phyloP scores from a whole-genome alignment of 1,140 invertebrate species.

The Ladona fulva region DNA sequence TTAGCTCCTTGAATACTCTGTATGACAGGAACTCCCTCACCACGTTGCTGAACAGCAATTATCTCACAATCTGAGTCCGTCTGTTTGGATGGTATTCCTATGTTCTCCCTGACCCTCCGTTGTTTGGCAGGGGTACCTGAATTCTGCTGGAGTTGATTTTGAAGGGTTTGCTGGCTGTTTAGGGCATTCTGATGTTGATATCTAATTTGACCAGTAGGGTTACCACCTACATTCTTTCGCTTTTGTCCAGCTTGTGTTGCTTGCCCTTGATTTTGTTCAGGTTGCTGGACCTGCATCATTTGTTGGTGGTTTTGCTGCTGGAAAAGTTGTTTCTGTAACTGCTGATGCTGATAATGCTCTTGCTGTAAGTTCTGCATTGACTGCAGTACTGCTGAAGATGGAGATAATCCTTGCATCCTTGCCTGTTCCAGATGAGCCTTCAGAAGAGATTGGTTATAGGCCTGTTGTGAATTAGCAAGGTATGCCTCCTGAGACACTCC shows the following conservation, averaged over 20 bases:
- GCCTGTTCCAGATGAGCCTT: background rate
- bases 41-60: slow-evolving; percentile 61
- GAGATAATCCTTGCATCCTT: background rate
- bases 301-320: slow-evolving; percentile 24
- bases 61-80: slow-evolving; percentile 53
- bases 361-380: background rate
- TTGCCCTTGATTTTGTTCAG: background rate
- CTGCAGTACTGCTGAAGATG: background rate
- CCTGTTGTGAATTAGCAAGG: background rate
- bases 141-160: background rate
- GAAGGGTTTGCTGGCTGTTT: slow-evolving; percentile 24
- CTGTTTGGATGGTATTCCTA: slow-evolving; percentile 42
- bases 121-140: slow-evolving; percentile 30
- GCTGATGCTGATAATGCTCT: background rate
- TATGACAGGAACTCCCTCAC: slow-evolving; percentile 59
- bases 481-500: background rate
- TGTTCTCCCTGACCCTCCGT: slow-evolving; percentile 38
- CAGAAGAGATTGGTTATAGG: background rate
- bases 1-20: slow-evolving; percentile 55
- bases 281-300: background rate
- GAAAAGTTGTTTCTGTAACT: background rate
- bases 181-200: slow-evolving; percentile 24
- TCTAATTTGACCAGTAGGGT: background rate
- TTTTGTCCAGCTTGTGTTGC: background rate
- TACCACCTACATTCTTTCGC: background rate